Base-by-base conservation (phyloP, 2,797 vertebrate genomes). In the Acrossocheilus wenchowensis region DNA sequence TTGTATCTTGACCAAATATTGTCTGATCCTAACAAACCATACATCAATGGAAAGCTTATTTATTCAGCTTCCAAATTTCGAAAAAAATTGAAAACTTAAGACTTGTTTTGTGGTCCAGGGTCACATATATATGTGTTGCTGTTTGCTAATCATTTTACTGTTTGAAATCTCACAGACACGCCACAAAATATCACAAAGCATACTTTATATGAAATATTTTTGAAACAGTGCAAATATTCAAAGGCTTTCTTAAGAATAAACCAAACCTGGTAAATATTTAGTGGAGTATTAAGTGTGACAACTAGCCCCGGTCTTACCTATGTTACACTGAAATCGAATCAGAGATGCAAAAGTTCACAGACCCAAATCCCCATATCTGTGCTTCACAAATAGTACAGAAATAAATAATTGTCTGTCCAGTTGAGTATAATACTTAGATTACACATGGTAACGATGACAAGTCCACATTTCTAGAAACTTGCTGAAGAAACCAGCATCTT, bases 391-490 rank as follows among this genome's bases (percentile, higher is more conserved):
- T 66, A 86, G 50, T 72, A 41, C n/a, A 48, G 41, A 60, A 87
- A 89, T 82, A 90, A 87, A 87, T 83, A 86, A 15, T 23, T 36
- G n/a, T 52, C 30, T 21, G 50, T 48, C 43, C 19, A 66, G 19
- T 23, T 78, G 34, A n/a, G 17, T 77, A 71, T 86, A 89, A 88
- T 84, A 88, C 84, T 79, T 84, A 5, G 68, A 50, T 81, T 45
- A 60, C 19, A 82, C 15, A 82, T 82, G 74, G 82, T 78, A 86
- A 81, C 85, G 73, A 88, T 83, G 83, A 75, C 39, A 78, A 15
- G 45, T 75, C n/a, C 69, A 50, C n/a, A 62, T 52, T 81, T 69
- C 17, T 68, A 10, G 17, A n/a, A 60, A 69, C 21, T 6, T 78
- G 30, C 30, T 68, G 72, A 88, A 60, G 34, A 66, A 54, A 68